Evolutionary conservation across 2,888 invertebrate species (phyloP), one percentile per base, ranked within the genome.

Genomic region (Glyphotaelius pellucidus): DNA sequence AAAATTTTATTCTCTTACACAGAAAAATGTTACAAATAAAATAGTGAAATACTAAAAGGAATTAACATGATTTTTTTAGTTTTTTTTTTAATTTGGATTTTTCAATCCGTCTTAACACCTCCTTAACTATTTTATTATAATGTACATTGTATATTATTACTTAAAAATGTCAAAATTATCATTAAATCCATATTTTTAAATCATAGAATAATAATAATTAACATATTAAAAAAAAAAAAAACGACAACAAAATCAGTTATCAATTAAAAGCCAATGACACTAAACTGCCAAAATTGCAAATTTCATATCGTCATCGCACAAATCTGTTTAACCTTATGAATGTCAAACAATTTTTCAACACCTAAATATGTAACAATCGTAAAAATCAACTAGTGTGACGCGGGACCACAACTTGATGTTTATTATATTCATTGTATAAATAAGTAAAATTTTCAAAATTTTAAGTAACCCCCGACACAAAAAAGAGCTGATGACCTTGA

Each of bases 11-110:
- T 85, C 38, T 85, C 85, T 85, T 85, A 85, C 25, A 85, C 38
- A 85, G 85, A 38, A 85, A 85, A 85, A 85, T 85, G 35, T 85
- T 85, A 85, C 85, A 85, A 85, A 85, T 85, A 85, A 85, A 85
- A 38, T 85, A 25, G 14, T 35, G 85, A 85, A 85, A 32, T 35
- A 32, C 35, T 35, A 85, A 42, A 85, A 85, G 85, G 85, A 85
- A 85, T 35, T 85, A 85, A 85, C 85, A 85, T 85, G 31, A 35
- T 83, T 85, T 85, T 85, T 85, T 85, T 85, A 85, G 32, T 85
- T 85, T 32, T n/a, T 35, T 84, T 85, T 85, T 85, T 81, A 31
- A 32, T 81, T 81, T 81, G 30, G 31, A 81, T 32, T 31, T 81
- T 81, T 15, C 32, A 32, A 81, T 32, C 32, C 81, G 31, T 81